A percentile compares a stretch with the other conserved stretches of the same genome.
Evolutionary conservation across 1,140 invertebrate species (phyloP).

Genomic region (Euura lappo): DNA sequence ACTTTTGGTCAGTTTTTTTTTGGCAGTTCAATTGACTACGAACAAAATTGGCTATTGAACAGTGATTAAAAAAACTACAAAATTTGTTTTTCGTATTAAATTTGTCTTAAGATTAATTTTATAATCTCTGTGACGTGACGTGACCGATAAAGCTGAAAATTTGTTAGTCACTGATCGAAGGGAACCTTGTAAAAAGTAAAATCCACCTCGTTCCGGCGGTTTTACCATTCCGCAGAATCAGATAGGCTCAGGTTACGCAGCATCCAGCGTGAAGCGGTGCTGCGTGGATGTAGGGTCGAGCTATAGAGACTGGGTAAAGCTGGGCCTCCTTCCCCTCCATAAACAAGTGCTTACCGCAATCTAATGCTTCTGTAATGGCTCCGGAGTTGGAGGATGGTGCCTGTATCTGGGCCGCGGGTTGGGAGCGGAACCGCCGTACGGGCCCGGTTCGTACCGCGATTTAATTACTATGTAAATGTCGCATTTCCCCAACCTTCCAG

Average conservation of each 20-base stretch:
- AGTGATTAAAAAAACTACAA: too few species aligned
- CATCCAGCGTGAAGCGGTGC: too few species aligned
- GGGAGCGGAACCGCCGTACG: conserved; percentile 39
- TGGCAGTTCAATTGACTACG: too few species aligned
- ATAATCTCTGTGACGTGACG: too few species aligned
- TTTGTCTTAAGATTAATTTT: too few species aligned
- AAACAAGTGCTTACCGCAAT: conserved; percentile 64
- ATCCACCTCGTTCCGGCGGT: too few species aligned
- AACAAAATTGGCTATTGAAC: too few species aligned
- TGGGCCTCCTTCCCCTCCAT: conserved; percentile 39
- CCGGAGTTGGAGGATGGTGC: conserved; percentile 31
- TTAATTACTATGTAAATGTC: conserved; percentile 65
- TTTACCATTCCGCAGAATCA: background rate
- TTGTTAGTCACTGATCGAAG: too few species aligned
- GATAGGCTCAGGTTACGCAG: background rate
- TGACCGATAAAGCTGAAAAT: too few species aligned
- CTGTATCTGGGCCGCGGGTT: conserved; percentile 43
- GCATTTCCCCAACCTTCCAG: conserved; percentile 55
- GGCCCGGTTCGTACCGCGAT: conserved; percentile 59
- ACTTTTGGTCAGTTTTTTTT: too few species aligned
- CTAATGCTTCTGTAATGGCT: conserved; percentile 62
- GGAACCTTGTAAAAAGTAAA: too few species aligned
- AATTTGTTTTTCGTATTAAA: too few species aligned
- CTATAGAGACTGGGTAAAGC: background rate
- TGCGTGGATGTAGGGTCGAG: background rate